phyloP scores from a whole-genome alignment of 2,888 invertebrate species.

The Oscheius sp. region DNA sequence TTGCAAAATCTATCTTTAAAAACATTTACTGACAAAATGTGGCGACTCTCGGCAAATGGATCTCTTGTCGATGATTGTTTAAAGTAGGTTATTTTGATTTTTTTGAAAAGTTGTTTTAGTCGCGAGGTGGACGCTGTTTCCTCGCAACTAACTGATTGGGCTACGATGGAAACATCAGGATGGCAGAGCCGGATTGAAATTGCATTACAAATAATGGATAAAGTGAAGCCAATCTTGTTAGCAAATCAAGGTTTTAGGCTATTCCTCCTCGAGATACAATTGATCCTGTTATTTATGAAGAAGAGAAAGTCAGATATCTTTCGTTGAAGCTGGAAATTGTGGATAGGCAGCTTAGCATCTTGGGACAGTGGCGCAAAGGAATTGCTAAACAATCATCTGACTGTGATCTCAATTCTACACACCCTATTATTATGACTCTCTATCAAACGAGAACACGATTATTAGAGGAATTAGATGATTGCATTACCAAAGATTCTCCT shows the following conservation, averaged over 20 bases:
- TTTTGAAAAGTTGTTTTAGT: neutral
- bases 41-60: conserved; percentile 48
- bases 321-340: conserved; percentile 40
- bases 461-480: conserved; percentile 16
- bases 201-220: conserved; percentile 38
- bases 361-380: conserved; percentile 34
- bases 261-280: conserved; percentile 48
- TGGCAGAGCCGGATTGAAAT: conserved; percentile 25
- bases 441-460: conserved; percentile 12
- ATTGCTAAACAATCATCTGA: conserved; percentile 32
- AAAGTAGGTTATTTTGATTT: neutral
- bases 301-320: conserved; percentile 40
- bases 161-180: neutral
- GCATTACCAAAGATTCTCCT: conserved; percentile 5
- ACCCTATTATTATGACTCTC: conserved; percentile 39
- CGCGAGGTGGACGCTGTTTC: neutral
- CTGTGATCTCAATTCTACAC: conserved; percentile 35
- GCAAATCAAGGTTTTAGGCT: neutral
- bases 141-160: neutral
- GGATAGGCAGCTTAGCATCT: conserved; percentile 41
- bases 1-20: conserved; percentile 44
- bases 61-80: conserved; percentile 2
- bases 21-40: conserved; percentile 38
- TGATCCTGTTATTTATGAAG: conserved; percentile 54
- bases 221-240: too few species aligned